Conservation (phyloP, 1,140 invertebrate genomes). For the Leucophenga varia region DNA sequence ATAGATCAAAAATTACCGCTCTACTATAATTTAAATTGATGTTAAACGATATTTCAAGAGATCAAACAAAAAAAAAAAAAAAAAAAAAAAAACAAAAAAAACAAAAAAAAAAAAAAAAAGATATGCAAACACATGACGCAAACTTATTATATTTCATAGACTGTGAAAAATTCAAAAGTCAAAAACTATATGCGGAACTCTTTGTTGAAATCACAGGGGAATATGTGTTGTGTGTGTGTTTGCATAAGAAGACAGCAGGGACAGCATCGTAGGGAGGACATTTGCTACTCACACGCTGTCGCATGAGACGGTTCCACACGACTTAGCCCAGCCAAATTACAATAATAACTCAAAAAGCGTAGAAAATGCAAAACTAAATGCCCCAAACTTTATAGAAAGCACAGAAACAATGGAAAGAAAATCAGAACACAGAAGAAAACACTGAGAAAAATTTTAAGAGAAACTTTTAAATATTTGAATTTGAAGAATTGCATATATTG, state of each 20-base stretch:
- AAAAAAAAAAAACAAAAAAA: background rate
- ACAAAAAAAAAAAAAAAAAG: background rate
- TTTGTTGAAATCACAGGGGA: background rate
- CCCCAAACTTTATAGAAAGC: too few species aligned
- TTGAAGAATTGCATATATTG: too few species aligned
- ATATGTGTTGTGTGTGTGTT: background rate
- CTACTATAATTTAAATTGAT: background rate
- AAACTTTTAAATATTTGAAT: too few species aligned
- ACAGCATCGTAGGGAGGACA: too few species aligned
- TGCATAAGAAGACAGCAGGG: too few species aligned
- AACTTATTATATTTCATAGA: conserved; percentile 55
- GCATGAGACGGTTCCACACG: conserved; percentile 42
- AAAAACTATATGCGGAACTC: background rate
- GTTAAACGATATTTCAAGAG: too few species aligned
- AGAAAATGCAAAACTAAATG: conserved; percentile 47
- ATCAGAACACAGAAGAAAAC: too few species aligned
- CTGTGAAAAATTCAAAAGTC: conserved; percentile 46
- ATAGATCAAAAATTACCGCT: too few species aligned
- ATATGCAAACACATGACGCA: conserved; percentile 39
- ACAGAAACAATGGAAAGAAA: too few species aligned
- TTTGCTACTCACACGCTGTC: too few species aligned
- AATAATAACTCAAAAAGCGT: conserved; percentile 51
- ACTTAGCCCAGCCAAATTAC: conserved; percentile 42
- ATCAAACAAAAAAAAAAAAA: background rate
- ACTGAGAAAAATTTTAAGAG: too few species aligned